Percentiles rank a stretch among this genome's conserved stretches.
Conservation (phyloP, 2,113 vertebrate species). For the Entosphenus tridentatus region DNA sequence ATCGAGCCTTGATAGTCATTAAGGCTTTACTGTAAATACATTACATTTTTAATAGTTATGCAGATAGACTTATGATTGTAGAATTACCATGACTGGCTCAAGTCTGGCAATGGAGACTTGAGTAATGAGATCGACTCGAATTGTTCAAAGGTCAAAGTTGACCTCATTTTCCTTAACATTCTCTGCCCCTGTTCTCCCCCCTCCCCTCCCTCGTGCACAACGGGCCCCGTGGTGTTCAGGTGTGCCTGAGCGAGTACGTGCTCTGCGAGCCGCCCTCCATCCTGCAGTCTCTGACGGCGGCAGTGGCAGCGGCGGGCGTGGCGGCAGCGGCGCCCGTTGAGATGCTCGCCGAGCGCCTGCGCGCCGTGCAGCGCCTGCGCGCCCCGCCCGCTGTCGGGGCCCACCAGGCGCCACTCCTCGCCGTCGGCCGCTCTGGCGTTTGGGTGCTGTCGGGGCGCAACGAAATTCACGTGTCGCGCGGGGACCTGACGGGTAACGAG, state of each 20-base stretch:
- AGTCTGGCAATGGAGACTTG: too few species aligned
- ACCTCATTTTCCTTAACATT: too few species aligned
- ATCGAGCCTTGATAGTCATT: too few species aligned
- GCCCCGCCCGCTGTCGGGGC: constrained; percentile 28
- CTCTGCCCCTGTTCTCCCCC: too few species aligned
- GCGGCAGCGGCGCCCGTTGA: constrained; percentile 66
- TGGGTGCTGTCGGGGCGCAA: constrained; percentile 89
- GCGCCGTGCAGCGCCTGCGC: constrained; percentile 71
- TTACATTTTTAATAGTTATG: too few species aligned
- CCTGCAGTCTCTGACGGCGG: constrained; percentile 73
- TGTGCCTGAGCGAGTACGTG: constrained; percentile 88
- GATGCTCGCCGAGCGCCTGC: constrained; percentile 54
- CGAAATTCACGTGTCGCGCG: constrained; percentile 67
- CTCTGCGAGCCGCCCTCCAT: constrained; percentile 78
- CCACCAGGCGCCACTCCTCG: constrained; percentile 63
- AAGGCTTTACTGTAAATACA: too few species aligned
- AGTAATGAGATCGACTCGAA: too few species aligned
- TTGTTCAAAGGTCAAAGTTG: too few species aligned
- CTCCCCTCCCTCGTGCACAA: too few species aligned
- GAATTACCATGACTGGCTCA: too few species aligned
- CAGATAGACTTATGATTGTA: too few species aligned
- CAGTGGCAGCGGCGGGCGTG: constrained; percentile 61
- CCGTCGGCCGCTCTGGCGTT: constrained; percentile 44
- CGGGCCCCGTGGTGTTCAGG: constrained; percentile 21
- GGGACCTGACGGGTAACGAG: constrained; percentile 45